Percentiles rank a stretch among this genome's conserved stretches.
Conservation (phyloP, 2,113 vertebrate genomes). For the Morone chrysops region DNA sequence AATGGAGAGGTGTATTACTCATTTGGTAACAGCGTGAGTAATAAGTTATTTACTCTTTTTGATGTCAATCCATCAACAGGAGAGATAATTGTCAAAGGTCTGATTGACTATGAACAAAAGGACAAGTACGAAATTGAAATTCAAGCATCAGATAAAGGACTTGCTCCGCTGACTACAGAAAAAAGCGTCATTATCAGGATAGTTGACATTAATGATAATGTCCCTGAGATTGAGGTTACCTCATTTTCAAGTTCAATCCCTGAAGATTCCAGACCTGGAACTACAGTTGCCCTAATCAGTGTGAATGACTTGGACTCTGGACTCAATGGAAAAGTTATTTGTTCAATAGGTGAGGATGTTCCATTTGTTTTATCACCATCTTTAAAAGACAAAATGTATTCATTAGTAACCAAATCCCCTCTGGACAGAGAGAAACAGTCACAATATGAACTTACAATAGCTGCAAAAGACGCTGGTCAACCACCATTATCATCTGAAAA, state of each 20-base stretch:
- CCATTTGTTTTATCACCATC: conserved; percentile 64
- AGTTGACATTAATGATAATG: conserved; percentile 67
- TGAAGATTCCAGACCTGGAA: conserved; percentile 68
- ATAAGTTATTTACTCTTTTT: conserved; percentile 50
- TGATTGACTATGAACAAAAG: conserved; percentile 74
- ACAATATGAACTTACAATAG: conserved; percentile 73
- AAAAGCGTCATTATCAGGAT: conserved; percentile 57
- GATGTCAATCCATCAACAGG: conserved; percentile 66
- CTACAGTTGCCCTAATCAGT: conserved; percentile 65
- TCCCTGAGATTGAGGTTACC: conserved; percentile 65
- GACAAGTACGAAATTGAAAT: conserved; percentile 79
- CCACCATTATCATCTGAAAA: conserved; percentile 70
- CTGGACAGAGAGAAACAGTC: conserved; percentile 74
- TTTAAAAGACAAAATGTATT: conserved; percentile 53
- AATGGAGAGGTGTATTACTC: conserved; percentile 74
- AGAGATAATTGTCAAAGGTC: conserved; percentile 63
- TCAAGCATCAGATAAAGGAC: conserved; percentile 71
- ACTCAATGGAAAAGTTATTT: conserved; percentile 67
- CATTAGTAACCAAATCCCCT: conserved; percentile 53
- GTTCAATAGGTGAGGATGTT: conserved; percentile 44
- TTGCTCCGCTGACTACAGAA: conserved; percentile 34
- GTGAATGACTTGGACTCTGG: conserved; percentile 66
- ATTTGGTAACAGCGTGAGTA: conserved; percentile 67
- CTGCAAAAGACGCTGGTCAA: conserved; percentile 74
- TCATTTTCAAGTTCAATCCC: conserved; percentile 60